Evolutionary conservation across 2,888 invertebrate species (phyloP).

Genomic region (Patella depressa): DNA sequence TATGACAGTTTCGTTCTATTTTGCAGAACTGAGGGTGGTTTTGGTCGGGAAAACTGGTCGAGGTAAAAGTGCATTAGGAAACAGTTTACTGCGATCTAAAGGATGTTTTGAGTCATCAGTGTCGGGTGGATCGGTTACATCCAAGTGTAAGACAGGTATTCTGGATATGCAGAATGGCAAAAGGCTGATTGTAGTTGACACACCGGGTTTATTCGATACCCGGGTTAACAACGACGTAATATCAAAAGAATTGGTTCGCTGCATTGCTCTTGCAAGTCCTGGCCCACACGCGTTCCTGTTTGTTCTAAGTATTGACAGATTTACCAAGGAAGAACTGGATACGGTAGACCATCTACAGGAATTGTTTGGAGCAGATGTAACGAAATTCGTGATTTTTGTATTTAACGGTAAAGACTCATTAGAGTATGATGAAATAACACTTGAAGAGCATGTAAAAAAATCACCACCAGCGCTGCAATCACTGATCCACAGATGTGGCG

Average conservation of each 20-base stretch:
- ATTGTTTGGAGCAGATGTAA: constrained; percentile 28
- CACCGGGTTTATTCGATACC: constrained; percentile 28
- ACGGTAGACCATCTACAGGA: constrained; percentile 29
- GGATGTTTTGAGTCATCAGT: constrained; percentile 21
- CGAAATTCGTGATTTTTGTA: constrained; percentile 25
- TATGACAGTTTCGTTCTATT: no score
- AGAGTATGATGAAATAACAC: constrained; percentile 23
- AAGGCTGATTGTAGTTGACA: constrained; percentile 16
- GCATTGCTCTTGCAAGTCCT: constrained; percentile 27
- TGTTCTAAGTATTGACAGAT: constrained; percentile 27
- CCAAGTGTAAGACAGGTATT: constrained; percentile 20
- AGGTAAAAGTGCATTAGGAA: constrained; percentile 36
- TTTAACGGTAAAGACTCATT: constrained; percentile 32
- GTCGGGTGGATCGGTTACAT: constrained; percentile 26
- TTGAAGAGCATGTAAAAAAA: constrained; percentile 25
- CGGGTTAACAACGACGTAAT: constrained; percentile 24
- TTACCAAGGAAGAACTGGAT: constrained; percentile 34
- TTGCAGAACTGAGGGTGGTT: constrained; percentile 28
- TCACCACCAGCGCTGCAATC: constrained; percentile 21
- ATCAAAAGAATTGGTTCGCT: constrained; percentile 29
- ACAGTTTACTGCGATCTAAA: constrained; percentile 19
- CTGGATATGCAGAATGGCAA: constrained; percentile 3
- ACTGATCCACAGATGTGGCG: constrained; percentile 15
- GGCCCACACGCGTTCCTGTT: constrained; percentile 37
- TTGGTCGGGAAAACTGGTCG: constrained; percentile 33